Evolutionary conservation across 2,888 invertebrate genomes (phyloP).

Genomic region (Clitarchus hookeri): DNA sequence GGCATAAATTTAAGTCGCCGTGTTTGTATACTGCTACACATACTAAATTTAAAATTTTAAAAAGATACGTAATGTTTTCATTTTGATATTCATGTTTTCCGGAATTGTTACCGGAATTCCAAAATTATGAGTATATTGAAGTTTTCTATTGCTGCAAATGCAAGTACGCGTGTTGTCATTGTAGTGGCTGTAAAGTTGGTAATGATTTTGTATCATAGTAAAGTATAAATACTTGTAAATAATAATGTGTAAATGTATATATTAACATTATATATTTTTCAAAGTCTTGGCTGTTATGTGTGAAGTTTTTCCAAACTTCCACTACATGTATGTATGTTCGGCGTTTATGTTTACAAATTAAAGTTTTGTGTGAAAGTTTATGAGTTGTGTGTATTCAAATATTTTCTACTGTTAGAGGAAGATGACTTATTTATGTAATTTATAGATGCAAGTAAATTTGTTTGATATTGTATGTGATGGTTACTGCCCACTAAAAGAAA

Average conservation of each 20-base stretch:
- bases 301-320: neutral
- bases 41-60: neutral
- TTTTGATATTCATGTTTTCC: neutral
- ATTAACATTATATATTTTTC: neutral
- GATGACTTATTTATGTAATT: no score
- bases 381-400: no score
- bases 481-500: no score
- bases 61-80: neutral
- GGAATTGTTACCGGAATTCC: neutral
- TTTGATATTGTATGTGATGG: no score
- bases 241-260: neutral
- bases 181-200: neutral
- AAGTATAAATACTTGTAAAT: neutral
- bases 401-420: no score
- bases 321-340: neutral
- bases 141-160: neutral
- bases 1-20: no score
- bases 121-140: neutral
- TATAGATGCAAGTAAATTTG: no score
- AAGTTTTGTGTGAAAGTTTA: no score
- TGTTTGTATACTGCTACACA: no score
- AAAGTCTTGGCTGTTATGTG: neutral
- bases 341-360: no score
- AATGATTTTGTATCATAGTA: neutral
- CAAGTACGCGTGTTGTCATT: neutral